Evolutionary conservation across 1,140 invertebrate species (phyloP), one percentile per base, ranked within the genome.

Genomic region (Drosophila parabipectinata): DNA sequence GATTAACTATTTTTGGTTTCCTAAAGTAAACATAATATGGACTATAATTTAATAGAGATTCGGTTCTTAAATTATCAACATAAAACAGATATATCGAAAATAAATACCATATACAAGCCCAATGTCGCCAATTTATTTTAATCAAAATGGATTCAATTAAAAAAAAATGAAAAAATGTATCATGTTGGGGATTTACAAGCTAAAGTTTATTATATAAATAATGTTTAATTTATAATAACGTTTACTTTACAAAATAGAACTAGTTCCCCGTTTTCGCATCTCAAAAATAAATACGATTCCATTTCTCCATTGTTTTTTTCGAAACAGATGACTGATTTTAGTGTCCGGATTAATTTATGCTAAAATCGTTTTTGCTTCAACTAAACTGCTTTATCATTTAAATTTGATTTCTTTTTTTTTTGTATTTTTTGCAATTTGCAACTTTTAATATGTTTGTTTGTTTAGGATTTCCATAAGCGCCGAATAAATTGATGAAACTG

Each of bases 321-420:
- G 26, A 50, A 57, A 30, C 51, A 69, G 18, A 32, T 69, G 52
- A 69, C 51, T 69, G 52, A 69, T 69, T 69, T 56, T 37, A 39
- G 14, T 48, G 63, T 32, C 32, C 15, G 10, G 14, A n/a, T 18
- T 69, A 69, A 69, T 68, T 56, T 50, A 68, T 69, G 44, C 62
- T 24, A 26, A 39, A 50, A 32, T 48, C 32, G 41, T 9, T 55
- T 48, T 47, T 15, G 45, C 37, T 45, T 34, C 1, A 18, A 54
- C 8, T 37, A 28, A 48, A 0, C 18, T 50, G 57, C 5, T 58
- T 50, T 15, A 41, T 32, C 4, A 4, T 41, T 66, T 24, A 47
- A 53, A 52, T 59, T 50, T 44, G 34, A 28, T 57, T 68, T 60
- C 4, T 6, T 41, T 3, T 8, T 51, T 14, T n/a, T 8, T 21